Percentiles rank a stretch among this genome's conserved stretches.
Evolutionary conservation across 2,888 invertebrate genomes (phyloP).

Genomic region (Altica lythri): DNA sequence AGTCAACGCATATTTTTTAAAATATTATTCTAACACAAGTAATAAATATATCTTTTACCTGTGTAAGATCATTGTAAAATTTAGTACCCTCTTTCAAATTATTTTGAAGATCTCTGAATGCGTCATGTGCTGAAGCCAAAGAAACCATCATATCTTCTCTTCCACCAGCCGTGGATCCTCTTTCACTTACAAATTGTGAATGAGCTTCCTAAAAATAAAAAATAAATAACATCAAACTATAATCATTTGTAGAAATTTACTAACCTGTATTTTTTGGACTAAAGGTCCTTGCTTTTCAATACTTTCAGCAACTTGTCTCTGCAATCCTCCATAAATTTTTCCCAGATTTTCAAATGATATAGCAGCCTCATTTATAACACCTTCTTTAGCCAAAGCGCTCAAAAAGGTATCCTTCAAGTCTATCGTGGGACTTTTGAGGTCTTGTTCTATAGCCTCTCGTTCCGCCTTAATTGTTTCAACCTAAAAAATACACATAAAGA

Average conservation of each 20-base stretch:
- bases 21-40: neutral
- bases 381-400: slow-evolving; percentile 74
- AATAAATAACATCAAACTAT: neutral
- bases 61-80: slow-evolving; percentile 93
- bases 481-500: slow-evolving; percentile 49
- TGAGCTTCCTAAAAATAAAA: slow-evolving; percentile 59
- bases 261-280: slow-evolving; percentile 69
- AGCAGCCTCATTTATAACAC: slow-evolving; percentile 77
- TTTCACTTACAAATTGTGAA: slow-evolving; percentile 66
- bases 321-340: slow-evolving; percentile 75
- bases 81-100: slow-evolving; percentile 96
- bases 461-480: slow-evolving; percentile 87
- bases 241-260: slow-evolving; percentile 19
- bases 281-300: slow-evolving; percentile 72
- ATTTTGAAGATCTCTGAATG: slow-evolving; percentile 85
- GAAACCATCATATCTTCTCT: slow-evolving; percentile 83
- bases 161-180: slow-evolving; percentile 66
- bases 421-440: slow-evolving; percentile 77
- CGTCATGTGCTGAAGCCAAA: slow-evolving; percentile 89
- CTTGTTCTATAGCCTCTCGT: slow-evolving; percentile 86
- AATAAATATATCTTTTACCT: slow-evolving; percentile 57
- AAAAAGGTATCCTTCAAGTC: slow-evolving; percentile 85
- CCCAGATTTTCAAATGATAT: slow-evolving; percentile 75
- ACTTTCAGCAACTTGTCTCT: slow-evolving; percentile 78
- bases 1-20: too few relatives aligned